These are phyloP conservation scores for Tangara arthus DNA, from an alignment of 2,797 vertebrate genomes.

Conservation along the genomic window DNA sequence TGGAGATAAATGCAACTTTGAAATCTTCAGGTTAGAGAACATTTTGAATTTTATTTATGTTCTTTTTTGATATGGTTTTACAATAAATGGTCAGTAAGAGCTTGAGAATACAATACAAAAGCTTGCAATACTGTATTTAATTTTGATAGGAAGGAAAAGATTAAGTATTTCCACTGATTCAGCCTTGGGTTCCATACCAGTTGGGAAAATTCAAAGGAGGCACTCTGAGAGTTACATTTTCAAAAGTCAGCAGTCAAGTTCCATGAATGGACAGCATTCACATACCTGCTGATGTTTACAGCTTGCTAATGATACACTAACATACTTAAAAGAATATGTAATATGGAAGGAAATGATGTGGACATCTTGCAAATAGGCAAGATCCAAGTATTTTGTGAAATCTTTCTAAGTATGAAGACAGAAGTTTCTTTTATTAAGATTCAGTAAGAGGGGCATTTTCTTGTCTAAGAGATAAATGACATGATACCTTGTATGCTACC, in stretches of 20 bases:
- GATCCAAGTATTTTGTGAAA: not conserved
- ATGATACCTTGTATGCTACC: not conserved
- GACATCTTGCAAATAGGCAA: not conserved
- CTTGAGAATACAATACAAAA: not conserved
- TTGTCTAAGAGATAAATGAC: not conserved
- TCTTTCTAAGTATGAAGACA: not conserved
- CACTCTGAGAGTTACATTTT: not conserved
- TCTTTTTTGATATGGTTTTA: not conserved
- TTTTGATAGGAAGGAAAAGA: conserved; percentile 8
- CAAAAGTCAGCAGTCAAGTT: not conserved
- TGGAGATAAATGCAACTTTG: not conserved
- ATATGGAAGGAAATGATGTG: not conserved
- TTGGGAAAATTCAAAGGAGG: conserved; percentile 3
- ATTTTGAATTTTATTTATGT: not conserved
- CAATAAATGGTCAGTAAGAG: not conserved
- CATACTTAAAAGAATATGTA: not conserved
- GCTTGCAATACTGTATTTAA: not conserved
- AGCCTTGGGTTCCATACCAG: not conserved
- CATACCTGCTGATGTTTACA: not conserved
- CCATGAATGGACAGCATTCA: not conserved
- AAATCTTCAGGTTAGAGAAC: not conserved
- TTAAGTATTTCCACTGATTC: conserved; percentile 20
- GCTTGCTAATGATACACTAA: not conserved
- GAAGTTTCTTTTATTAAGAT: not conserved
- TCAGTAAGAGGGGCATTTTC: not conserved